phyloP scores from a whole-genome alignment of 2,113 vertebrate species.

The Melozone crissalis region DNA sequence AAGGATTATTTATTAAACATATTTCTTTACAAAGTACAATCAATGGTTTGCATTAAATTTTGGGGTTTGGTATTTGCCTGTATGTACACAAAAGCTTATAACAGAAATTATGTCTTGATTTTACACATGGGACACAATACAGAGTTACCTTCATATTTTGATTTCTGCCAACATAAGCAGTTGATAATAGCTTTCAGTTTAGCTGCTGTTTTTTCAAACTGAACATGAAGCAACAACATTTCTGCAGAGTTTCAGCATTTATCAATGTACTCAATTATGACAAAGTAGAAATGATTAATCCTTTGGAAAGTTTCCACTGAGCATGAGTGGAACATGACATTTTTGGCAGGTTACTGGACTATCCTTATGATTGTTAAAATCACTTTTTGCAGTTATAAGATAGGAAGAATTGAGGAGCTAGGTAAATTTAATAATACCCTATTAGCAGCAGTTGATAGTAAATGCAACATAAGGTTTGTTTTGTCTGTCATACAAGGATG shows the following conservation, averaged over 20 bases:
- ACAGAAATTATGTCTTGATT: slow-evolving; percentile 66
- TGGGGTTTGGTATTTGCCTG: slow-evolving; percentile 57
- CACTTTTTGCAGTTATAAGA: slow-evolving; percentile 72
- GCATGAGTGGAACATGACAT: slow-evolving; percentile 35
- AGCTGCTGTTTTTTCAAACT: neutral
- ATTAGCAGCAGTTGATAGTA: slow-evolving; percentile 83
- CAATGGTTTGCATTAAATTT: slow-evolving; percentile 66
- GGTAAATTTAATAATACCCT: slow-evolving; percentile 77
- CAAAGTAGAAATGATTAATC: slow-evolving; percentile 25
- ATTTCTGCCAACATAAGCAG: slow-evolving; percentile 42
- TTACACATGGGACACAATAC: slow-evolving; percentile 56
- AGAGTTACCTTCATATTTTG: slow-evolving; percentile 35
- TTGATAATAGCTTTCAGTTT: slow-evolving; percentile 46
- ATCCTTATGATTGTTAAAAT: slow-evolving; percentile 73
- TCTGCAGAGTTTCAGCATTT: slow-evolving; percentile 46
- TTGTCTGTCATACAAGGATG: slow-evolving; percentile 81
- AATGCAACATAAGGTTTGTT: slow-evolving; percentile 85
- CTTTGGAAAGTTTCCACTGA: slow-evolving; percentile 39
- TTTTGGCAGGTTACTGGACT: slow-evolving; percentile 69
- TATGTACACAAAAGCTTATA: slow-evolving; percentile 75
- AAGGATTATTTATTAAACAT: slow-evolving; percentile 83
- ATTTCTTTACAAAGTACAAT: slow-evolving; percentile 84
- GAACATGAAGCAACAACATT: neutral
- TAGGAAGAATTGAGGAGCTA: slow-evolving; percentile 77
- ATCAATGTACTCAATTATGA: slow-evolving; percentile 42